Percentiles rank a stretch among this genome's conserved stretches.
Evolutionary conservation across 2,113 vertebrate species (phyloP).

Genomic region (Malurus elegans): DNA sequence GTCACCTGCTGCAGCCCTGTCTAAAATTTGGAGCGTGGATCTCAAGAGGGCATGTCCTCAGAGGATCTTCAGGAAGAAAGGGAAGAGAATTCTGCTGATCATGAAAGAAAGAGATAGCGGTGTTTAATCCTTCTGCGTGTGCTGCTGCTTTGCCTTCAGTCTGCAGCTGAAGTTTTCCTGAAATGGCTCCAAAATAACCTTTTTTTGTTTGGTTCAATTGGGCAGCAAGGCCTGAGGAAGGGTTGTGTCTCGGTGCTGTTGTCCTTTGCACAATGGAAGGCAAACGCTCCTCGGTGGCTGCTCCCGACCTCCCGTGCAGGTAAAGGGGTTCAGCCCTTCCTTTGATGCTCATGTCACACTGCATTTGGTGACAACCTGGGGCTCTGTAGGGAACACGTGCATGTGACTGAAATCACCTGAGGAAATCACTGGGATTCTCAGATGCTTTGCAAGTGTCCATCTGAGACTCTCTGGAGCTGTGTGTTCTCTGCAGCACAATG

Average conservation of each 20-base stretch:
- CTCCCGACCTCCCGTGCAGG: not conserved
- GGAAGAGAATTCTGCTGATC: not conserved
- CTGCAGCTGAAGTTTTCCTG: not conserved
- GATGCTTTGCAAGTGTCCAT: not conserved
- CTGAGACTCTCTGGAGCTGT: not conserved
- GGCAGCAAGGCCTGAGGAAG: not conserved
- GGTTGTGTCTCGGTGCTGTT: not conserved
- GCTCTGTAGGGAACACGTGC: not conserved
- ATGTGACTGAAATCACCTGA: not conserved
- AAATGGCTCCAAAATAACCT: not conserved
- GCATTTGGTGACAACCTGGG: not conserved
- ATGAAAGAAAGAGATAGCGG: not conserved
- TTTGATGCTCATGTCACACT: not conserved
- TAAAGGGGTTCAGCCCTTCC: not conserved
- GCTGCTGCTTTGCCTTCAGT: not conserved
- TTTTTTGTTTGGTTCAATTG: not conserved
- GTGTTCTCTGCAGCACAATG: not conserved
- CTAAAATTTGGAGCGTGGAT: not conserved
- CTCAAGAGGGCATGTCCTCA: not conserved
- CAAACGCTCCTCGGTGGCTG: not conserved
- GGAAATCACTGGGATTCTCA: not conserved
- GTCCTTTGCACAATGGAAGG: not conserved
- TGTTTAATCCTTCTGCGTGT: not conserved
- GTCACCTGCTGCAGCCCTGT: not conserved
- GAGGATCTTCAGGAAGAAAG: not conserved